Conservation (phyloP, 1,140 invertebrate species). For the Penaeus chinensis region DNA sequence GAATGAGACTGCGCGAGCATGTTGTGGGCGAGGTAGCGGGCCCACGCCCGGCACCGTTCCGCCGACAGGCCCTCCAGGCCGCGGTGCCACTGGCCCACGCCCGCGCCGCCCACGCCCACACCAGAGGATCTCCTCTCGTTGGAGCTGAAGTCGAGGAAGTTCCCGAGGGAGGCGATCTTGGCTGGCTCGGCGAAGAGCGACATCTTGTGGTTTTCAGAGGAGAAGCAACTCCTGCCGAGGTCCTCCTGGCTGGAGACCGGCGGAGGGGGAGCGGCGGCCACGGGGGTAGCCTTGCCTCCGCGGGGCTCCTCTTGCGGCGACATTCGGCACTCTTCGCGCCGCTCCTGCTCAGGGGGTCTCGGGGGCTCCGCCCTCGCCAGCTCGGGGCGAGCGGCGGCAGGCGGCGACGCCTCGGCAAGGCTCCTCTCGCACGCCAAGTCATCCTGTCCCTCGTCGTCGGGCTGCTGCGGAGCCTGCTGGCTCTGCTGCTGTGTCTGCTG, state of each 20-base stretch:
- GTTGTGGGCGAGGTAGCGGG: slow-evolving; percentile 44
- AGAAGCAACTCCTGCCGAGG: too few relatives aligned
- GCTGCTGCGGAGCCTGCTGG: too few relatives aligned
- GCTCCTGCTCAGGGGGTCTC: slow-evolving; percentile 7
- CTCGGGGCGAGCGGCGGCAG: not conserved
- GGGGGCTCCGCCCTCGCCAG: not conserved
- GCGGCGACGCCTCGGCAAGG: too few relatives aligned
- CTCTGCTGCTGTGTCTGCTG: too few relatives aligned
- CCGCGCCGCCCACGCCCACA: not conserved
- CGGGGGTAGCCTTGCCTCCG: not conserved
- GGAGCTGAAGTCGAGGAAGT: not conserved
- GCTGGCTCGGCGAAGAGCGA: not conserved
- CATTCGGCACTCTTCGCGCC: not conserved
- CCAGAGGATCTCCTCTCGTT: not conserved
- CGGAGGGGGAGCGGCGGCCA: not conserved
- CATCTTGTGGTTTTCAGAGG: too few relatives aligned
- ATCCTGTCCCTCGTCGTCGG: too few relatives aligned
- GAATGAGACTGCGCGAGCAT: slow-evolving; percentile 31
- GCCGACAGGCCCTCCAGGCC: slow-evolving; percentile 47
- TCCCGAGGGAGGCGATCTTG: not conserved
- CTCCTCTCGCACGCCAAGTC: too few relatives aligned
- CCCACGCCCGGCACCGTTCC: slow-evolving; percentile 46
- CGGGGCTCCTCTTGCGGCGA: not conserved
- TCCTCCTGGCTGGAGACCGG: slow-evolving; percentile 12
- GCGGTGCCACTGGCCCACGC: slow-evolving; percentile 33